phyloP scores from a whole-genome alignment of 2,888 invertebrate species.

The Pemphredon lugubris region DNA sequence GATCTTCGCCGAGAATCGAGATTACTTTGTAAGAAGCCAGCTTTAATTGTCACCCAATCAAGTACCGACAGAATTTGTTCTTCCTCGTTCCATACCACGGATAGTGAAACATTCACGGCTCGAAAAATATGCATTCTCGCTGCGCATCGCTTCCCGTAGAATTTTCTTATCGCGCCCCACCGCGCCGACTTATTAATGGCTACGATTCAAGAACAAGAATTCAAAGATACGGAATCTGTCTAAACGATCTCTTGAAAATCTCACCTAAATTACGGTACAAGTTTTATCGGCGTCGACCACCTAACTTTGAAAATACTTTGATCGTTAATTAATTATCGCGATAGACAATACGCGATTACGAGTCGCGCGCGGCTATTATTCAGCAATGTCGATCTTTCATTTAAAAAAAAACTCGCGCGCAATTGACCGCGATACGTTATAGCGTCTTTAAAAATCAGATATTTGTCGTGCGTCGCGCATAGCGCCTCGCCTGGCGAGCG shows the following conservation, averaged over 20 bases:
- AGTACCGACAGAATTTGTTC: conserved; percentile 29
- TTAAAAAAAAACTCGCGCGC: no score
- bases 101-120: conserved; percentile 41
- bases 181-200: conserved; percentile 59
- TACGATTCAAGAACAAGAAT: conserved; percentile 54
- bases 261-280: background rate
- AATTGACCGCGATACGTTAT: conserved; percentile 36
- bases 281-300: background rate
- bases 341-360: background rate
- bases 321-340: conserved; percentile 6
- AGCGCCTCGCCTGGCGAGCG: conserved; percentile 43
- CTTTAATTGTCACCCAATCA: no score
- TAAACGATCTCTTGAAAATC: conserved; percentile 28
- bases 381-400: background rate
- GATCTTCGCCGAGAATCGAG: no score
- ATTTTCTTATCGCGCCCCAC: conserved; percentile 51
- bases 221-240: conserved; percentile 31
- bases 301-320: background rate
- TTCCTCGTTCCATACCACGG: conserved; percentile 19
- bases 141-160: conserved; percentile 52
- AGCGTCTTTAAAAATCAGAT: conserved; percentile 32
- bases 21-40: no score
- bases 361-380: conserved; percentile 1
- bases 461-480: conserved; percentile 54
- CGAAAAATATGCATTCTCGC: conserved; percentile 52